Evolutionary conservation across 2,113 vertebrate genomes (phyloP).

Genomic region (Okapia johnstoni): DNA sequence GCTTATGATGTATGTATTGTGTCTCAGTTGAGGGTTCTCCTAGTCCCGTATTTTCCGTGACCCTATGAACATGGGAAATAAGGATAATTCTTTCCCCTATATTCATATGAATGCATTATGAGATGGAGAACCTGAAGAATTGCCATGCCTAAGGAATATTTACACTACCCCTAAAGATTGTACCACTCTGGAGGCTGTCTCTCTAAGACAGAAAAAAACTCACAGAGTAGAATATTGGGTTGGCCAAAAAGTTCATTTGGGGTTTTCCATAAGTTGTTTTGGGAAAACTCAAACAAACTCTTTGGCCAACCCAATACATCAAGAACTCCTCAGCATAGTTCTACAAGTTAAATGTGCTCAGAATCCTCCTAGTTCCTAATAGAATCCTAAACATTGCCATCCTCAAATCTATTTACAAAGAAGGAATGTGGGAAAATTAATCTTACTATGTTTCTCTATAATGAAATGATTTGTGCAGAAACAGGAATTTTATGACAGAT

Average conservation of each 20-base stretch:
- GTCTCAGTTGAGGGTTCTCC: neutral
- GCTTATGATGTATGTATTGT: neutral
- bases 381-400: neutral
- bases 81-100: neutral
- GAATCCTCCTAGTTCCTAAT: neutral
- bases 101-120: neutral
- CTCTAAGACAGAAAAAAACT: neutral
- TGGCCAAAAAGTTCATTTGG: neutral
- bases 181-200: neutral
- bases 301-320: neutral
- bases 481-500: conserved; percentile 12
- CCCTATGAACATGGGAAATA: neutral
- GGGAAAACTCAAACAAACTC: neutral
- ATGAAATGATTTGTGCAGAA: neutral
- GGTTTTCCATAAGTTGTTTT: neutral
- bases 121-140: neutral
- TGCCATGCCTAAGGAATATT: neutral
- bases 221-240: neutral
- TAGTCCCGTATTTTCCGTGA: neutral
- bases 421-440: neutral
- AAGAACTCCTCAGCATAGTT: neutral
- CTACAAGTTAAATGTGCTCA: neutral
- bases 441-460: conserved; percentile 17
- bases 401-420: conserved; percentile 15
- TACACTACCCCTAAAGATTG: neutral